Percentiles rank a stretch among this genome's conserved stretches.
These are phyloP conservation scores for Achlya flavicornis DNA, from an alignment of 2,888 invertebrate species.

Conservation along the genomic window DNA sequence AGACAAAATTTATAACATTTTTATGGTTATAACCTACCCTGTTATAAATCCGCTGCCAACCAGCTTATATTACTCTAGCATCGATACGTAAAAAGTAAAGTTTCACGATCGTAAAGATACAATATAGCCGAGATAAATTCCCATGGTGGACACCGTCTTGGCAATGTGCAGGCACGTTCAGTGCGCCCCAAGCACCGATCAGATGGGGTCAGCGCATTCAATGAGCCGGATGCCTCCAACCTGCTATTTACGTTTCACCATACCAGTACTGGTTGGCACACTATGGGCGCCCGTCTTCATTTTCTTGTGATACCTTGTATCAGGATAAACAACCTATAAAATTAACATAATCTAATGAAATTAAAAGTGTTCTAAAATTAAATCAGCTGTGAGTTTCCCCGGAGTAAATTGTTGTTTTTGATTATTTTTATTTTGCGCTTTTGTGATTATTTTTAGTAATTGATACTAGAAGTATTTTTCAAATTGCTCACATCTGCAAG, in stretches of 20 bases:
- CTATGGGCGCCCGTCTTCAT: conserved; percentile 69
- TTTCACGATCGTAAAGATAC: conserved; percentile 18
- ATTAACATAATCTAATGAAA: neutral
- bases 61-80: neutral
- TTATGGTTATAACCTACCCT: neutral
- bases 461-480: too few species aligned
- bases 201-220: conserved; percentile 83
- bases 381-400: neutral
- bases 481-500: neutral
- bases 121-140: conserved; percentile 28
- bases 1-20: neutral
- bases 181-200: conserved; percentile 70
- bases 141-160: conserved; percentile 44
- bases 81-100: conserved; percentile 11
- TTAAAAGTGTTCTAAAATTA: conserved; percentile 1
- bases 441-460: too few species aligned
- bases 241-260: conserved; percentile 82
- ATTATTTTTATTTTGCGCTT: too few species aligned
- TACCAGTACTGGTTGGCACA: conserved; percentile 78
- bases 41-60: neutral
- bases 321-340: conserved; percentile 1
- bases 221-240: conserved; percentile 81
- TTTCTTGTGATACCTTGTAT: conserved; percentile 48
- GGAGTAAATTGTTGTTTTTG: neutral
- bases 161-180: conserved; percentile 62